Conservation (phyloP, 2,113 vertebrate genomes). For the Himantopus leucocephalus region DNA sequence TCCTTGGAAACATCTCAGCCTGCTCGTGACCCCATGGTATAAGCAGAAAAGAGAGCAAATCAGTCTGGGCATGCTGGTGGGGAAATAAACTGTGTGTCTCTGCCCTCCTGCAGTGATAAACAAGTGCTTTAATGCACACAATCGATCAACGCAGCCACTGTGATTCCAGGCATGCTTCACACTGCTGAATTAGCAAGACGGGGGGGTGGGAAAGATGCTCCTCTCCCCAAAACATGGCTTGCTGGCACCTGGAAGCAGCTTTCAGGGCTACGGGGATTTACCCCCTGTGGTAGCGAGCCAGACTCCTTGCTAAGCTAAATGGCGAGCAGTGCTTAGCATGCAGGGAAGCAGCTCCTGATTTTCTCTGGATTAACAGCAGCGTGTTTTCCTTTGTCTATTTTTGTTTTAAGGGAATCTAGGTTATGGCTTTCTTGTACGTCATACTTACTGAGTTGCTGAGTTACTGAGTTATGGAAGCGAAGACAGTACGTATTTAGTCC, state of each 20-base stretch:
- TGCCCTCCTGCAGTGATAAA: background rate
- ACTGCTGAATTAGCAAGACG: rapidly evolving
- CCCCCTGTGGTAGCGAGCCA: rapidly evolving
- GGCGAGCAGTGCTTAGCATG: background rate
- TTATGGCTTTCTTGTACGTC: background rate
- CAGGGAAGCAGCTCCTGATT: constrained; percentile 12
- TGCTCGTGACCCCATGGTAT: background rate
- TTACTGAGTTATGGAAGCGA: background rate
- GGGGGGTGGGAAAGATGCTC: background rate
- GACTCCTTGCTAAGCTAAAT: background rate
- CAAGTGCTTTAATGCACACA: background rate
- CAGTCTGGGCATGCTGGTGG: background rate
- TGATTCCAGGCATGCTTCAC: background rate
- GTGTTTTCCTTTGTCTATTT: background rate
- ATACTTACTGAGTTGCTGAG: rapidly evolving
- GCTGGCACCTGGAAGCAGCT: background rate
- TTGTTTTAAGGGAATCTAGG: constrained; percentile 25
- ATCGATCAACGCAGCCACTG: background rate
- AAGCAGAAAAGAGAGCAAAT: background rate
- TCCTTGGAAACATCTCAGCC: background rate
- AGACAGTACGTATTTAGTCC: background rate
- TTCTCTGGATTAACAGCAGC: background rate
- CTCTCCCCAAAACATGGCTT: background rate
- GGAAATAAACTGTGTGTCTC: background rate
- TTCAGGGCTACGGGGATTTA: background rate